A percentile compares a stretch with the other conserved stretches of the same genome.
These are phyloP conservation scores for Parus major DNA, from an alignment of 2,113 vertebrate species.

Conservation along the genomic window DNA sequence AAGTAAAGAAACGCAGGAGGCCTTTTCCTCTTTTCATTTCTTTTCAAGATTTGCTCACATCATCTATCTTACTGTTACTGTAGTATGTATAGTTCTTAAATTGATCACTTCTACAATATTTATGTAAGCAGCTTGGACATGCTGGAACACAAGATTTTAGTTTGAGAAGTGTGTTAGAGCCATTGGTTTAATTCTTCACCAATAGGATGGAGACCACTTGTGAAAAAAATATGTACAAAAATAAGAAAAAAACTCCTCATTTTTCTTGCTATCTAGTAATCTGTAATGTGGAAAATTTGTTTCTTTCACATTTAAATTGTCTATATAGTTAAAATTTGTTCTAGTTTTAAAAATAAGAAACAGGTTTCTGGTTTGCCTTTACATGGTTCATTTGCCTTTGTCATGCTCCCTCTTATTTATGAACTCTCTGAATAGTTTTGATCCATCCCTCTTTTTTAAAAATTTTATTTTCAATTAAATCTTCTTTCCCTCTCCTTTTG, in stretches of 20 bases:
- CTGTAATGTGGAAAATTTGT: neutral
- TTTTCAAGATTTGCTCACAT: neutral
- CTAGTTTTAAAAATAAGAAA: neutral
- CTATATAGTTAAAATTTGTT: neutral
- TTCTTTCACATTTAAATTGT: neutral
- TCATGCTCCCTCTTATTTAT: neutral
- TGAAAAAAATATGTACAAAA: neutral
- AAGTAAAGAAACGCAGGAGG: neutral
- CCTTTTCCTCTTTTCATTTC: neutral
- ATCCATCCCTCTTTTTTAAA: neutral
- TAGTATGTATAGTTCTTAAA: neutral
- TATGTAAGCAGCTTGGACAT: neutral
- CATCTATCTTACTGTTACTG: neutral
- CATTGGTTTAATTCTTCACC: neutral
- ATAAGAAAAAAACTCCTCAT: rapidly evolving
- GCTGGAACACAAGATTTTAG: neutral
- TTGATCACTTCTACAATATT: neutral
- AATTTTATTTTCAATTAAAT: neutral
- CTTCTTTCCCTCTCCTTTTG: neutral
- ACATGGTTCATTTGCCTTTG: neutral
- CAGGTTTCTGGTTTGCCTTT: neutral
- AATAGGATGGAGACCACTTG: neutral
- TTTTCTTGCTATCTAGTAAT: neutral
- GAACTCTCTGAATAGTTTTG: neutral
- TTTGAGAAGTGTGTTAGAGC: neutral